These are phyloP conservation scores for Nycticorax nycticorax DNA, from an alignment of 2,113 vertebrate species.

Conservation along the genomic window DNA sequence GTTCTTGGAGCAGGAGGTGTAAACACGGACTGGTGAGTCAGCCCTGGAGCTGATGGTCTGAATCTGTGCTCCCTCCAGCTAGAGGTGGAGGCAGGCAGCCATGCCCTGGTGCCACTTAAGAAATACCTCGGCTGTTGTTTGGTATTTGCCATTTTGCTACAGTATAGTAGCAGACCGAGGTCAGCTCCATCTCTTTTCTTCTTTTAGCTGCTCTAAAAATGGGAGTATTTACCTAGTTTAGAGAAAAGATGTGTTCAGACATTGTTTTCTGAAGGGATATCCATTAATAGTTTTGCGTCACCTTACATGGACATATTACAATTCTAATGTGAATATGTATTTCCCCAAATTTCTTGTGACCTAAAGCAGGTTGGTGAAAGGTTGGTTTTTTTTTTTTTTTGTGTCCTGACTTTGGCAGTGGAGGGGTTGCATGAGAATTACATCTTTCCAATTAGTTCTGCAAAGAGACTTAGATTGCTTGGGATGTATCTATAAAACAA, in stretches of 20 bases:
- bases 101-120: background rate
- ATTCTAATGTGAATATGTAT: background rate
- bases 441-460: background rate
- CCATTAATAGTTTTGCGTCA: background rate
- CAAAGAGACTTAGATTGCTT: background rate
- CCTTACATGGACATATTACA: rapidly evolving
- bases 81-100: background rate
- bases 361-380: background rate
- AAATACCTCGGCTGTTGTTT: background rate
- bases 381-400: too few species aligned
- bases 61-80: background rate
- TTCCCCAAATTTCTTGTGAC: background rate
- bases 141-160: background rate
- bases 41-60: background rate
- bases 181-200: background rate
- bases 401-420: background rate
- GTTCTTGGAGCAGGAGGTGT: background rate
- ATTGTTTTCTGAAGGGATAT: background rate
- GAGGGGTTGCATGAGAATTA: background rate
- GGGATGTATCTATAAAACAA: background rate
- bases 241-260: background rate
- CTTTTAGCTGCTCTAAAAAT: background rate
- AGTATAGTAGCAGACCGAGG: rapidly evolving
- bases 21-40: background rate
- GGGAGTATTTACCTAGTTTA: background rate